Percentiles rank a stretch among this genome's conserved stretches.
Evolutionary conservation across 2,888 invertebrate genomes (phyloP).

Genomic region (Noctuana brunneofusca): DNA sequence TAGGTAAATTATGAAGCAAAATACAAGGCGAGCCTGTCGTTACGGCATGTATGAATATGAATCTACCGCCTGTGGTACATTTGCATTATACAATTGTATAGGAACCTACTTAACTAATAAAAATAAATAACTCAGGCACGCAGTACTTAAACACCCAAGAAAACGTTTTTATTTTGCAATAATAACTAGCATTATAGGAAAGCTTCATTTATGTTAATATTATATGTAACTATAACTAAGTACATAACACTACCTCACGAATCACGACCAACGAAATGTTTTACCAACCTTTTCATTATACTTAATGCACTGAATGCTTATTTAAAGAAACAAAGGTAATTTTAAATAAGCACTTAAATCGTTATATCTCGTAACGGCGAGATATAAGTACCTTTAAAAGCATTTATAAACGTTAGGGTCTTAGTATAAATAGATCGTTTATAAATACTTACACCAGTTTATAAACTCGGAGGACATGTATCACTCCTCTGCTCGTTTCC

Average conservation of each 20-base stretch:
- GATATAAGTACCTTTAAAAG: slow-evolving; percentile 37
- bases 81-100: too few relatives aligned
- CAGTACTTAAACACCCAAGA: too few relatives aligned
- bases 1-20: too few relatives aligned
- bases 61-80: too few relatives aligned
- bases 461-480: slow-evolving; percentile 37
- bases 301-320: slow-evolving; percentile 1
- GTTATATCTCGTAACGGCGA: slow-evolving; percentile 36
- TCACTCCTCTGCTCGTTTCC: slow-evolving; percentile 32
- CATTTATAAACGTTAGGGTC: slow-evolving; percentile 35
- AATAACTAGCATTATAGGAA: too few relatives aligned
- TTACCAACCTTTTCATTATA: neutral
- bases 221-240: neutral
- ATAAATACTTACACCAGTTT: slow-evolving; percentile 41
- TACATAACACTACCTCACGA: too few relatives aligned
- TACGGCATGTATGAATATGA: too few relatives aligned
- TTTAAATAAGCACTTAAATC: slow-evolving; percentile 31
- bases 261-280: neutral
- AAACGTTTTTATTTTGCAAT: too few relatives aligned
- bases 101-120: too few relatives aligned
- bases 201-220: neutral
- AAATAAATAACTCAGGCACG: too few relatives aligned
- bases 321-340: slow-evolving; percentile 20
- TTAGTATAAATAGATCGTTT: slow-evolving; percentile 40
- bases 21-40: too few relatives aligned